Conservation (phyloP, 2,888 invertebrate species). For the Cepaea hortensis region DNA sequence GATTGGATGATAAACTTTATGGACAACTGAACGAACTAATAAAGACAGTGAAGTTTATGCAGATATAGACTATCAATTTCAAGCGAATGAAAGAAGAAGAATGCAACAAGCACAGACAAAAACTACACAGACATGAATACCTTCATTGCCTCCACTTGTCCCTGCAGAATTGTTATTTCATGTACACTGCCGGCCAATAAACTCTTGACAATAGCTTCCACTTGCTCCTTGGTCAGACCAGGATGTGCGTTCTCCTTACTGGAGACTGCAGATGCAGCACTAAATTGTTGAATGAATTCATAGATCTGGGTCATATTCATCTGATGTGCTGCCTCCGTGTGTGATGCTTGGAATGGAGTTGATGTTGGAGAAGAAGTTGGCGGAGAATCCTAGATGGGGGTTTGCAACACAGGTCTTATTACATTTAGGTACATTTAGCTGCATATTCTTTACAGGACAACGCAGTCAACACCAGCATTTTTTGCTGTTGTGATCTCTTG, state of each 20-base stretch:
- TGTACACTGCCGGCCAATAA: slow-evolving; percentile 33
- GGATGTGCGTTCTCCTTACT: slow-evolving; percentile 23
- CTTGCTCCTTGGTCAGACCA: slow-evolving; percentile 42
- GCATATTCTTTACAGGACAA: too few relatives aligned
- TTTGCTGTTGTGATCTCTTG: too few relatives aligned
- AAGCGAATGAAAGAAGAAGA: too few relatives aligned
- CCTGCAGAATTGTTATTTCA: slow-evolving; percentile 15
- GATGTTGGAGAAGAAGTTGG: slow-evolving; percentile 7
- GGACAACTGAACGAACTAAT: too few relatives aligned
- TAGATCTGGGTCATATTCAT: slow-evolving; percentile 28
- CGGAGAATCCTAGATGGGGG: slow-evolving; percentile 5
- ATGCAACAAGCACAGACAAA: background rate
- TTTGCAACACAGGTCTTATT: too few relatives aligned
- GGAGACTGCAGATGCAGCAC: slow-evolving; percentile 12
- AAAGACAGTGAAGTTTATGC: too few relatives aligned
- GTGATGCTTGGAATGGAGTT: background rate
- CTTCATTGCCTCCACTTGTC: slow-evolving; percentile 32
- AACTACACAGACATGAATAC: background rate
- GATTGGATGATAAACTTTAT: too few relatives aligned
- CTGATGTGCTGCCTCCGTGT: background rate
- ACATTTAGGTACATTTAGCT: too few relatives aligned
- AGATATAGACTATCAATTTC: too few relatives aligned
- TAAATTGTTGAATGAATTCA: slow-evolving; percentile 39
- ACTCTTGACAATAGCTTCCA: slow-evolving; percentile 37
- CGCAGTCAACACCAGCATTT: too few relatives aligned